Base-by-base conservation (phyloP, 2,888 invertebrate genomes). In the Eucera pruinosa region DNA sequence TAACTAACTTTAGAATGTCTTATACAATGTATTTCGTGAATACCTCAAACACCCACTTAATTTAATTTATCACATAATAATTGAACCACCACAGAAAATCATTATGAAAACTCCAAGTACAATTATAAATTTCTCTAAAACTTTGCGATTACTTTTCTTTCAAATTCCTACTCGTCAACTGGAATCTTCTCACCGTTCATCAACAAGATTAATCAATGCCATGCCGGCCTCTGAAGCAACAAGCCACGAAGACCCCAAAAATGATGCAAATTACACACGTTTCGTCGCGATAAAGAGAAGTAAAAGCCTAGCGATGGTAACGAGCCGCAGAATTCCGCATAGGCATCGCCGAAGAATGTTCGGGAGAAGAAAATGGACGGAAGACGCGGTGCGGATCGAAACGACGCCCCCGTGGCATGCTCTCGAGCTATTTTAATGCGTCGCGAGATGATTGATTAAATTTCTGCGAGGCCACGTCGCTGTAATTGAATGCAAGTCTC, bases 391-490 rank as follows among this genome's bases (percentile, higher is more conserved):
- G 57, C 43, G 41, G 70, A 70, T 68, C 75, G 60, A 50, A 81
- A 55, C 62, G 77, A 72, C 80, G 80, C 77, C 67, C 30, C 61
- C 60, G 58, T 75, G 78, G 72, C 72, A 67, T 80, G 74, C 61
- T 52, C 60, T 54, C 50, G 30, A 66, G 77, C 72, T 80, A 82
- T 84, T 84, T 84, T 80, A 84, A 84, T 78, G 75, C 75, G 62
- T 65, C 45, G 55, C 39, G 57, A 82, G 84, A 84, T 82, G 84
- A 84, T 84, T 82, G 84, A 84, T 84, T 84, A 84, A 84, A 84
- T 84, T 83, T 84, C 82, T 82, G 45, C 83, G 74, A 60, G 54
- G 39, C 66, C 57, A 67, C 47, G 33, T 62, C 48, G 73, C 47
- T 54, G 75, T 84, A 84, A 84, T 84, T 84, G 80, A 84, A 82